Base-by-base conservation (phyloP, 2,797 vertebrate species). In the Falco columbarius region DNA sequence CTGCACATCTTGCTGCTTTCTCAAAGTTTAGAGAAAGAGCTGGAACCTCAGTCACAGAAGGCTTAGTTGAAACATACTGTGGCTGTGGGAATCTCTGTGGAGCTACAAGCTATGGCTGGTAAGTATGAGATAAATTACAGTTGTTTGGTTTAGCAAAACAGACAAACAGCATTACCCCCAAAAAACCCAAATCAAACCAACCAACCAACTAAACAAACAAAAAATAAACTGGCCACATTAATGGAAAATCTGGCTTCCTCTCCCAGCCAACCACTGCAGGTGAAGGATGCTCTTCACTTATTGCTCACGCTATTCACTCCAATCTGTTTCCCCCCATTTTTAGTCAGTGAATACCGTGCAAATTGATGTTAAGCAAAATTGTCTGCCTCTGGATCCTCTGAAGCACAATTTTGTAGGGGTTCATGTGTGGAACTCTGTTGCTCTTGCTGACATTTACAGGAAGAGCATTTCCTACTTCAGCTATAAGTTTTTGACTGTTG, bases 1-100 rank as follows among this genome's bases (percentile, higher is more conserved):
- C 52, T 81, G 66, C 49, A n/a, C 32, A 82, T 71, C 47, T 66
- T 91, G 24, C 90, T 79, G 40, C 47, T 44, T 94, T 90, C 74
- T 91, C 47, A 52, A 95, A 30, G 18, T 95, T 96, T 89, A 81
- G 58, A 84, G 92, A 86, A 91, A 86, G 70, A 83, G 17, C 44
- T 27, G 20, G 95, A 96, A 88, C 32, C 63, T 95, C 62, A 44
- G 36, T 20, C 38, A 67, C 34, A 73, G 38, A 95, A 86, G 46
- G 11, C 29, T 76, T 83, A 52, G 44, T 56, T 81, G 77, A 84
- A 95, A 83, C 85, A 74, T 71, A 27, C n/a, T 76, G 44, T 77
- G 51, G 84, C 49, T 56, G 32, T 65, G 72, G 59, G 94, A 89
- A 94, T 63, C 14, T 70, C 68, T 30, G 29, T 56, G 17, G n/a